Evolutionary conservation across 2,113 vertebrate species (phyloP), one percentile per base, ranked within the genome.

Genomic region (Himantopus leucocephalus): DNA sequence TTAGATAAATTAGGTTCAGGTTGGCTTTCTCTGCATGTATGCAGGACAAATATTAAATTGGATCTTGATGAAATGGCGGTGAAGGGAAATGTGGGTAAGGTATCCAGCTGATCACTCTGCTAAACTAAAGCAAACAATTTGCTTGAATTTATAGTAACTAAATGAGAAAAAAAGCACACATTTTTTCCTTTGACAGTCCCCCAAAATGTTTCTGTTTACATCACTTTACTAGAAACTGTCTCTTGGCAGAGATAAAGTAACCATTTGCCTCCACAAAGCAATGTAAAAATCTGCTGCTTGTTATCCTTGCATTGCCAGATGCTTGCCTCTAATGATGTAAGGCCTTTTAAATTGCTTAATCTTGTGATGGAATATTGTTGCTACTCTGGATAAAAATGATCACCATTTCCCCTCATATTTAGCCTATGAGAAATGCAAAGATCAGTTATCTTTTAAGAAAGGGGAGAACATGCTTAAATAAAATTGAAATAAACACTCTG

Each of bases 231-330:
- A 86, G 88, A 94, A 97, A 96, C 95, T 94, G 94, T 96, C 91
- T 98, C 94, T 95, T 96, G 96, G 97, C 97, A 97, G 90, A 97
- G 97, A 97, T 98, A 97, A 97, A 97, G 90, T 96, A 98, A 97
- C 96, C 88, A 97, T 97, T 98, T 97, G 91, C 90, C 88, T 97
- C 75, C 84, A 96, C 73, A 98, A 97, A 97, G 93, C 64, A 71
- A 96, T 94, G 92, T 81, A 97, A 86, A 98, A 98, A 97, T 97
- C 97, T 97, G 97, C 96, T 96, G 96, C 96, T 98, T 98, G 96
- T 97, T 98, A 98, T 96, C 95, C 95, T 63, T 47, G 58, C 83
- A n/a, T 89, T 88, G 96, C 96, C 97, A 97, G 97, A 98, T 97
- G 98, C 94, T 78, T 95, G 92, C 90, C 78, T 96, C 92, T 98